Base-by-base conservation (phyloP, 2,888 invertebrate genomes). In the Platerodrilus igneus region DNA sequence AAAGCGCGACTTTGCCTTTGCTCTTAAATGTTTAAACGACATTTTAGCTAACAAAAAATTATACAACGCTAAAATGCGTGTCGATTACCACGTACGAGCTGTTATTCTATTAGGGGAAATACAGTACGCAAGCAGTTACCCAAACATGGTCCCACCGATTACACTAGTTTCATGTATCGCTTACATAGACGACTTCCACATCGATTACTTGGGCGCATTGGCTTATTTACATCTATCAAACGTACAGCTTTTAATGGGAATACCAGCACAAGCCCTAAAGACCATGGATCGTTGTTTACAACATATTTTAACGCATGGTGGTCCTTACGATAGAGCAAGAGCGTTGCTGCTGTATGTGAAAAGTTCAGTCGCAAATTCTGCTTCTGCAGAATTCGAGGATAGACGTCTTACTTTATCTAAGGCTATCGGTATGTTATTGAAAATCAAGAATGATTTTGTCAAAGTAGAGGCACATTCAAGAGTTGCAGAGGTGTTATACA, bases 171-270 rank as follows among this genome's bases (percentile, higher is more conserved):
- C 78, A 49, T 88, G 88, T 3, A 69, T 90, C n/a, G 79, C 83
- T 10, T 68, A 85, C 41, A 83, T 88, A 1, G 76, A 77, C 47
- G 77, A 78, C 22, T 83, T 86, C 53, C 82, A 88, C 62, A 72
- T 91, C 55, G 83, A 86, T 50, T 86, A 86, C 60, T 77, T 86
- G 48, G 77, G 79, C 27, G 81, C 86, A 0, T 63, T 86, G 16
- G 78, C 83, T 3, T 82, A 85, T 55, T 77, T 90, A 70, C 81
- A 89, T 57, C 76, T 90, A 30, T 89, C 89, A 0, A 82, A 86
- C 61, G 76, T 86, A 7, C 74, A 89, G 68, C 68, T 90, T 19
- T 72, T 79, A 44, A 78, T 89, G 75, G 83, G 81, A 11, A 77
- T 88, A 69, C 79, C 86, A 0, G 76, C 78, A 45, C 87, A 88